phyloP scores from a whole-genome alignment of 2,888 invertebrate species.

The Mythimna impura region DNA sequence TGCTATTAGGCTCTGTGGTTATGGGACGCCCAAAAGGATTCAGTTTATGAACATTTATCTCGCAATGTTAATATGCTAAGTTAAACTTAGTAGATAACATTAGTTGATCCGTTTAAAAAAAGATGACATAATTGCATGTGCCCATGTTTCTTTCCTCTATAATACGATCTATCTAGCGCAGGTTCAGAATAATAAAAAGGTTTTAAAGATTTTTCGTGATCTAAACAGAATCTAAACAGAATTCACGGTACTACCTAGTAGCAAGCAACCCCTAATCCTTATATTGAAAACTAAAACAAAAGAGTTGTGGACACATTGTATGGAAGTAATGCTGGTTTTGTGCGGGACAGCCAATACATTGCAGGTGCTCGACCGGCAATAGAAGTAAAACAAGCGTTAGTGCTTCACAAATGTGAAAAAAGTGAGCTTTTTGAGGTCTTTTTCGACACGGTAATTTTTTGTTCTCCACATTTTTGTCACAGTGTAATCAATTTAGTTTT shows the following conservation, averaged over 20 bases:
- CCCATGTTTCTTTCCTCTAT: background rate
- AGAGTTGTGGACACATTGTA: background rate
- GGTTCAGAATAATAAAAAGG: background rate
- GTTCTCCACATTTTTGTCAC: background rate
- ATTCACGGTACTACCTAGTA: background rate
- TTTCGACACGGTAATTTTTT: no score
- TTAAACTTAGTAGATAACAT: no score
- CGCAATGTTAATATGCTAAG: no score
- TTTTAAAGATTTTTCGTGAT: no score
- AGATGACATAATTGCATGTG: background rate
- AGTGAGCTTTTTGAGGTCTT: slow-evolving; percentile 5
- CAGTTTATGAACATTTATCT: no score
- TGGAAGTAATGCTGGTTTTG: slow-evolving; percentile 30
- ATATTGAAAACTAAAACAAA: slow-evolving; percentile 39
- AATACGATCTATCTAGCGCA: no score
- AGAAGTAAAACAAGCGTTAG: slow-evolving; percentile 11
- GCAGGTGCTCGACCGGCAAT: slow-evolving; percentile 9
- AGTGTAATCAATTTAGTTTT: background rate
- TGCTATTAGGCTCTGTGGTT: background rate
- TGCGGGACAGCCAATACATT: slow-evolving; percentile 11
- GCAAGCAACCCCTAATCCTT: background rate
- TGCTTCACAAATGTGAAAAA: slow-evolving; percentile 11
- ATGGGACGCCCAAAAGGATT: no score
- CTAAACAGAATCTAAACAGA: background rate
- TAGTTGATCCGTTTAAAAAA: background rate